Evolutionary conservation across 2,888 invertebrate genomes (phyloP), one percentile per base, ranked within the genome.

Genomic region (Zygaena filipendulae): DNA sequence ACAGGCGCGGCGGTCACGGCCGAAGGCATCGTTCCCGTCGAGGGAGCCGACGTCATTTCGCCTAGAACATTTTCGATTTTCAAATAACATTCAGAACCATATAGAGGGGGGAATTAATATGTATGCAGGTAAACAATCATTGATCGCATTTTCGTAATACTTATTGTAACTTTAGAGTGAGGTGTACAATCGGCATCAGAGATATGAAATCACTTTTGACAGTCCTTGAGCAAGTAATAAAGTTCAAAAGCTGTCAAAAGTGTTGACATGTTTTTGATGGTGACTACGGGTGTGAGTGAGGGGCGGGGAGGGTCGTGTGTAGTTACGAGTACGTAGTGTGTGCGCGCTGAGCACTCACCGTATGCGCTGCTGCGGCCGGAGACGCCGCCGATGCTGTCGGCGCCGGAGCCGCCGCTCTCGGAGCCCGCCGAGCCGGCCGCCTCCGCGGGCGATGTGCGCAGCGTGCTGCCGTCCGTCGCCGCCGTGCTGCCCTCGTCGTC

Each of bases 401-500:
- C 92, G 13, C 91, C 94, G 52, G 94, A 94, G 32, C 92, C 95
- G 16, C 94, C 95, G 64, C 93, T 94, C 59, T 95, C 95, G 7
- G 91, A 92, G 29, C 91, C 92, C 7, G 85, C 88, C 2, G 75
- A 75, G 29, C 75, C 77, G 13, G 70, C 67, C 2, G 67, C 54
- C 33, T 77, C 79, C 0, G 74, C 71, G 0, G 72, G 77, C 2
- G 77, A 77, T 14, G 80, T 74, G 37, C 95, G 86, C 36, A 96
- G 80, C 0, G 95, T 95, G 25, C 94, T 95, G 31, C 95, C 95
- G 63, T 96, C 96, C 0, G 95, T 96, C 1, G 95, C 95, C 5
- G 95, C 96, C 18, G 95, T 96, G 41, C 95, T 95, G 28, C 92
- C 96, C 64, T 97, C 97, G 61, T 95, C 95, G 58, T 97, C 97